Conservation (phyloP, 53 echinoderm and acorn worm species). For the Glandiceps talaboti region DNA sequence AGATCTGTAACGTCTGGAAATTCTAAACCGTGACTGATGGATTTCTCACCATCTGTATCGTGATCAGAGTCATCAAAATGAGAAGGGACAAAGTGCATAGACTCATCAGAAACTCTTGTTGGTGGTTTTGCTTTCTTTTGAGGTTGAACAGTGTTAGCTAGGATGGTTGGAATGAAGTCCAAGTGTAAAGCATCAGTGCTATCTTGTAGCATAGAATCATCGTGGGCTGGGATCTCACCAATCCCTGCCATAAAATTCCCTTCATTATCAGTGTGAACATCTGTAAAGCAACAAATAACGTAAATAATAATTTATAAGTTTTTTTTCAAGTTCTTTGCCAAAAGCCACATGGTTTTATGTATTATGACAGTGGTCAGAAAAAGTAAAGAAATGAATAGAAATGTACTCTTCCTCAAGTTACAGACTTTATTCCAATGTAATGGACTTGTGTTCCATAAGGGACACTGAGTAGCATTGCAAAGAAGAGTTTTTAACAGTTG, state of each 20-base stretch:
- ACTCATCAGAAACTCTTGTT: constrained; percentile 15
- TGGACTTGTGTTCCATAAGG: no score
- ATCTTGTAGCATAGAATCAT: constrained; percentile 39
- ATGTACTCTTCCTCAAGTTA: no score
- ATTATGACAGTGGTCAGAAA: no score
- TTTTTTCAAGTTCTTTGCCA: no score
- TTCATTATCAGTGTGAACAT: constrained; percentile 49
- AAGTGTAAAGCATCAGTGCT: constrained; percentile 61
- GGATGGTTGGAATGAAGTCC: constrained; percentile 15
- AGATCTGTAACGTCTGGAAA: constrained; percentile 20
- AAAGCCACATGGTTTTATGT: no score
- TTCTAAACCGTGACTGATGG: constrained; percentile 7
- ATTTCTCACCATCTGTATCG: constrained; percentile 9
- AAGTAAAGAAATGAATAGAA: no score
- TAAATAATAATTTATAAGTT: no score
- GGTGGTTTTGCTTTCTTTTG: background rate
- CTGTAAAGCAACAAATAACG: constrained; percentile 24
- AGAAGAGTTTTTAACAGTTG: no score
- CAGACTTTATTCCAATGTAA: no score
- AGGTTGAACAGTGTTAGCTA: background rate
- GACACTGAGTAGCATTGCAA: no score
- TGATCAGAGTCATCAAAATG: constrained; percentile 21
- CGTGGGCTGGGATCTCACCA: constrained; percentile 43
- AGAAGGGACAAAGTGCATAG: constrained; percentile 14
- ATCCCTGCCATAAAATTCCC: constrained; percentile 42